Evolutionary conservation across 1,140 invertebrate species (phyloP), one percentile per base, ranked within the genome.

Genomic region (Drosophila sechellia): DNA sequence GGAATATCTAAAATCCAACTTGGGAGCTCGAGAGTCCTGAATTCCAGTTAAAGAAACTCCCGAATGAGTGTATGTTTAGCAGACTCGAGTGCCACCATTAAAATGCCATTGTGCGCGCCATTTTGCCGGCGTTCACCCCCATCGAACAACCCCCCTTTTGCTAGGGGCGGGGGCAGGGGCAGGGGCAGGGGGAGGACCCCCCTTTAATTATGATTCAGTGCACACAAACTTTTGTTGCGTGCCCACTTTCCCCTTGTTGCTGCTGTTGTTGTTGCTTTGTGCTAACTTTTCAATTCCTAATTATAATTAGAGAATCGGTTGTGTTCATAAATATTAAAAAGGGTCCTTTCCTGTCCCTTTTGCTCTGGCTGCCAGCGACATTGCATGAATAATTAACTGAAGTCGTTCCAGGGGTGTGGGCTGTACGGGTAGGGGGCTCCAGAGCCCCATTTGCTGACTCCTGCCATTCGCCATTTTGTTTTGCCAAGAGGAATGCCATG

Each of bases 291-390:
- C 84, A 89, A 89, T 89, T 89, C 84, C 84, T 89, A 89, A 89
- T 89, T 89, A 89, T 89, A 89, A 89, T 89, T 89, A 89, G 84
- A 90, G 84, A 89, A 90, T 90, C 85, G 84, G 85, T 89, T 89
- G 84, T 89, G 84, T 89, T 89, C 84, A 89, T 89, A 89, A 89
- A 89, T 89, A 89, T 89, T 89, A 89, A 89, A 89, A 89, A 89
- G 84, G 84, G 85, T 89, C 80, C 61, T 43, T 55, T 60, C 37
- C 60, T 42, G 46, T 27, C 69, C 10, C 40, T 65, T 43, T 52
- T 59, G 58, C 46, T 31, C 49, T 31, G 56, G 20, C 55, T 54
- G 79, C 79, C 84, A 89, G 61, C 83, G 83, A 87, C 83, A 87
- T 87, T 87, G 83, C 84, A 87, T 87, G 83, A 87, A 87, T 87